Conservation (phyloP, 2,888 invertebrate genomes). For the Hydrotaea cyrtoneurina region DNA sequence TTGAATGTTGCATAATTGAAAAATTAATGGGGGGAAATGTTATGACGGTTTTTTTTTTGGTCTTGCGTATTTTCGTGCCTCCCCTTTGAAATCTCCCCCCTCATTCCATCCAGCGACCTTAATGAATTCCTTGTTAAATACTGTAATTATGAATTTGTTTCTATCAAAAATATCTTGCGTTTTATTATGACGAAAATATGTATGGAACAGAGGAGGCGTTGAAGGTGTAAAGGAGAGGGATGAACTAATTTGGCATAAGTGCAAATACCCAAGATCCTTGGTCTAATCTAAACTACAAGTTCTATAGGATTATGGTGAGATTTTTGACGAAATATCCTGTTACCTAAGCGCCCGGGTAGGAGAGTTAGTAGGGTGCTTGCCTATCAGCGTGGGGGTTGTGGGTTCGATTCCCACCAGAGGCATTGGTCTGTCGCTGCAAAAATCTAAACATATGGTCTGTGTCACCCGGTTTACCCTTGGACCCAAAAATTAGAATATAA, state of each 20-base stretch:
- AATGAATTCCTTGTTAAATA: constrained; percentile 56
- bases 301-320: too few species aligned
- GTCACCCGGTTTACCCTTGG: too few species aligned
- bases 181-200: constrained; percentile 8
- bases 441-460: too few species aligned
- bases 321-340: too few species aligned
- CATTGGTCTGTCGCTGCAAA: too few species aligned
- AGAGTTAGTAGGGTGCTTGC: too few species aligned
- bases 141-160: constrained; percentile 61
- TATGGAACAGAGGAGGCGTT: background rate
- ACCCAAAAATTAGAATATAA: too few species aligned
- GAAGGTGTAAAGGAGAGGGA: background rate
- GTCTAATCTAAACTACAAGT: too few species aligned
- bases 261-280: background rate
- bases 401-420: too few species aligned
- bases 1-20: constrained; percentile 76
- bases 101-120: background rate
- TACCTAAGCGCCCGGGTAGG: too few species aligned
- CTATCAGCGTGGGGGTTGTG: too few species aligned
- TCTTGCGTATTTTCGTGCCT: constrained; percentile 1
- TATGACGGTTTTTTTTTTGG: constrained; percentile 44
- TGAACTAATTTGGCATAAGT: background rate
- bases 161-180: constrained; percentile 41
- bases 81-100: background rate
- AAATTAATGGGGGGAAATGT: constrained; percentile 74